Conservation (phyloP, 2,888 invertebrate genomes). For the Eristalis intricaria region DNA sequence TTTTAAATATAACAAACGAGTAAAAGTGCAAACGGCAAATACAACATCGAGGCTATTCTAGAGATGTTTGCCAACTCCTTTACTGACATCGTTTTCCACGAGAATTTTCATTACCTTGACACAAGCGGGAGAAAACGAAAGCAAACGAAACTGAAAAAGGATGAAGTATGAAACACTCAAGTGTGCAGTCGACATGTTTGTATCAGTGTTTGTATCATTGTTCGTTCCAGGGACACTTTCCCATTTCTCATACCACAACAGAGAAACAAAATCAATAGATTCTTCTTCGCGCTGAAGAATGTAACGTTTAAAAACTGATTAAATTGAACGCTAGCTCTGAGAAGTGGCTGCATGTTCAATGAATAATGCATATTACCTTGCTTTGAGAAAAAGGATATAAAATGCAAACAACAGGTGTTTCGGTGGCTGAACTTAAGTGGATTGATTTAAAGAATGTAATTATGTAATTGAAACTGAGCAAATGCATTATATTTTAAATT, state of each 20-base stretch:
- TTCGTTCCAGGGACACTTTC: conserved; percentile 14
- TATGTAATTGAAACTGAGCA: neutral
- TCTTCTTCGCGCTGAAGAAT: neutral
- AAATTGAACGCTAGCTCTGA: neutral
- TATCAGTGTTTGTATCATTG: neutral
- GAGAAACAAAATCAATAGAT: conserved; percentile 33
- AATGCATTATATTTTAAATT: neutral
- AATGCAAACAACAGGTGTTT: neutral
- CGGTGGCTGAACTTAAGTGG: neutral
- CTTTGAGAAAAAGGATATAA: no score
- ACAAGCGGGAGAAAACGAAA: conserved; percentile 14
- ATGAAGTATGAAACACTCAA: neutral
- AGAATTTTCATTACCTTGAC: conserved; percentile 53
- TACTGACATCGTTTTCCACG: conserved; percentile 50
- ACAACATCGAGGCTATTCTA: conserved; percentile 27
- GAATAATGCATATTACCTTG: neutral
- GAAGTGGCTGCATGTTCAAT: neutral
- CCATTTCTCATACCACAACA: neutral
- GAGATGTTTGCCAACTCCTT: conserved; percentile 51
- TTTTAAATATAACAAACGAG: conserved; percentile 44
- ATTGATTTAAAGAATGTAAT: neutral
- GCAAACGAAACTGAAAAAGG: conserved; percentile 3
- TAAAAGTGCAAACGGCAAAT: conserved; percentile 42
- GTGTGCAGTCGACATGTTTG: neutral
- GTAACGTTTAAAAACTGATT: neutral